Evolutionary conservation across 2,888 invertebrate genomes (phyloP).

Genomic region (Corbicula japonica): DNA sequence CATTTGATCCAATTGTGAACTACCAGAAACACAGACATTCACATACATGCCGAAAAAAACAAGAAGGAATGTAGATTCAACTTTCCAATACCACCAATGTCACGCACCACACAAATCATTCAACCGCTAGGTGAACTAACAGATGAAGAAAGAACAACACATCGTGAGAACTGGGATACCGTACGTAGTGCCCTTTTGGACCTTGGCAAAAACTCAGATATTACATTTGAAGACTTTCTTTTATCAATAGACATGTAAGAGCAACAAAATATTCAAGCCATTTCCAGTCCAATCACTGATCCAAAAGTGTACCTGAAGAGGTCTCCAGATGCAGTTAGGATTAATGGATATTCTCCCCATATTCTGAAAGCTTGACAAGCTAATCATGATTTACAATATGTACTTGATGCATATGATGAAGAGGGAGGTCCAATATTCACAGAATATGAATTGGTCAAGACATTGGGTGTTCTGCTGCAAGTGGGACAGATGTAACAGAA

Average conservation of each 20-base stretch:
- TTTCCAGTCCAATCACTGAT: too few species aligned
- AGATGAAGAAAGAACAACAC: conserved; percentile 6
- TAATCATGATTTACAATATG: too few species aligned
- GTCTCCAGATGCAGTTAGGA: too few species aligned
- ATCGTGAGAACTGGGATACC: conserved; percentile 6
- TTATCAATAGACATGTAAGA: conserved; percentile 1
- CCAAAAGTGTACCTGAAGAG: too few species aligned
- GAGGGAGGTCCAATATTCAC: too few species aligned
- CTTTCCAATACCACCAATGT: conserved; percentile 53
- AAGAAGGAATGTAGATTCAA: conserved; percentile 46
- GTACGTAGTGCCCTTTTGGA: conserved; percentile 9
- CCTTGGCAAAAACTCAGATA: neutral
- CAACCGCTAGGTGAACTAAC: conserved; percentile 40
- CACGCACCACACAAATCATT: conserved; percentile 40
- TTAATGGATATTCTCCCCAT: too few species aligned
- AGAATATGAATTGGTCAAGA: too few species aligned
- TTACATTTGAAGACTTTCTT: conserved; percentile 15
- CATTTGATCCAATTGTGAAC: conserved; percentile 30
- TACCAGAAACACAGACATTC: conserved; percentile 42
- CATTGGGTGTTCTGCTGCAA: too few species aligned
- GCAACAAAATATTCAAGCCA: too few species aligned
- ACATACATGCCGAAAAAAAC: conserved; percentile 40
- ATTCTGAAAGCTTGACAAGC: too few species aligned
- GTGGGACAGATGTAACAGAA: too few species aligned
- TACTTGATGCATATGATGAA: too few species aligned